phyloP scores from a whole-genome alignment of 2,888 invertebrate genomes.

The Limnephilus marmoratus region DNA sequence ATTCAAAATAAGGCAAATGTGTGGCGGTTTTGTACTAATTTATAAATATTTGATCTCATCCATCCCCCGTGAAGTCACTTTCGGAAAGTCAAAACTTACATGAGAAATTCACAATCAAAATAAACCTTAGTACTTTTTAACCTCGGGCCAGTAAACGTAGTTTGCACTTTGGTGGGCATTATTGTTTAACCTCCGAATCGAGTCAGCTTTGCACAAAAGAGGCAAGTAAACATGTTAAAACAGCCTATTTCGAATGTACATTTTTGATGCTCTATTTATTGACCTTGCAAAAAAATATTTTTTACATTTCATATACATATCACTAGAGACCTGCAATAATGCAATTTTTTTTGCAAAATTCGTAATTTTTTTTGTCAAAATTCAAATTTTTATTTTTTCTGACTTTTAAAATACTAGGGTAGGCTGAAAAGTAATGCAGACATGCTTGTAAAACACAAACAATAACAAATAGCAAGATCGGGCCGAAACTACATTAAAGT shows the following conservation, averaged over 20 bases:
- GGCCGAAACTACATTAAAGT: no score
- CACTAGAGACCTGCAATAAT: no score
- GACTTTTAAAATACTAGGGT: no score
- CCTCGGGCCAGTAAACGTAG: background rate
- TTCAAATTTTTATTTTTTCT: no score
- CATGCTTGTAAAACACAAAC: no score
- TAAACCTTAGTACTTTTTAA: background rate
- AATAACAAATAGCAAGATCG: no score
- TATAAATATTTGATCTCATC: background rate
- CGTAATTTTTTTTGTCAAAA: no score
- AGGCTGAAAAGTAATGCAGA: no score
- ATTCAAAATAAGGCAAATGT: constrained; percentile 2
- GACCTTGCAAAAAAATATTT: background rate
- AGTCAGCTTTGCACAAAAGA: background rate
- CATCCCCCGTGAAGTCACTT: background rate
- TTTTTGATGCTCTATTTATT: no score
- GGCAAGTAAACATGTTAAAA: background rate
- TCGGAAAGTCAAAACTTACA: background rate
- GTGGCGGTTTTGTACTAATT: background rate
- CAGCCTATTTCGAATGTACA: background rate
- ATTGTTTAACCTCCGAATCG: background rate
- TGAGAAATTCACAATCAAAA: background rate
- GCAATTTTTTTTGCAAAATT: no score
- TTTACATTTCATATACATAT: background rate
- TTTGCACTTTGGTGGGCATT: background rate